Evolutionary conservation across 2,888 invertebrate species (phyloP).

Genomic region (Eilema caniola): DNA sequence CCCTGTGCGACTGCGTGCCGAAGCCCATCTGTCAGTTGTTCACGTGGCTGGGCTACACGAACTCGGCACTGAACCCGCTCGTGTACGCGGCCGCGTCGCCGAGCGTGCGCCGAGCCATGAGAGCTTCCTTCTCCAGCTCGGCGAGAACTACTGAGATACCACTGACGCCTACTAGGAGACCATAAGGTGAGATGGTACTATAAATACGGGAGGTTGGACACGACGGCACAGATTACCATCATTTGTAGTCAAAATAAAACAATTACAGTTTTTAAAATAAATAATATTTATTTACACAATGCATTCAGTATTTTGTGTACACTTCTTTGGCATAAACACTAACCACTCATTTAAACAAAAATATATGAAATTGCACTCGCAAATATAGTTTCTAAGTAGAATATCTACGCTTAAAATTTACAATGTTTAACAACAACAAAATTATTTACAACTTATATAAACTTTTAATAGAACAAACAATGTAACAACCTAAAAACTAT

Average conservation of each 20-base stretch:
- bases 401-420: slow-evolving; percentile 58
- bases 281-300: slow-evolving; percentile 76
- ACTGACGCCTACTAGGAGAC: slow-evolving; percentile 47
- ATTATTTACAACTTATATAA: slow-evolving; percentile 66
- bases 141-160: slow-evolving; percentile 57
- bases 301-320: slow-evolving; percentile 73
- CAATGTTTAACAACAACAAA: slow-evolving; percentile 63
- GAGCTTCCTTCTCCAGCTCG: slow-evolving; percentile 57
- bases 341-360: slow-evolving; percentile 67
- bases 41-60: slow-evolving; percentile 90
- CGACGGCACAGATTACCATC: no score
- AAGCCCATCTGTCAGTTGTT: slow-evolving; percentile 87
- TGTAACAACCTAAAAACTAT: slow-evolving; percentile 57
- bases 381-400: slow-evolving; percentile 70
- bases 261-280: slow-evolving; percentile 34
- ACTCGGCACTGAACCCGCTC: slow-evolving; percentile 89
- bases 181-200: slow-evolving; percentile 26
- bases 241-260: slow-evolving; percentile 11
- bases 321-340: slow-evolving; percentile 83
- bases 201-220: no score
- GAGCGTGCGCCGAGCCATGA: slow-evolving; percentile 71
- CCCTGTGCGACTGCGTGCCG: slow-evolving; percentile 81
- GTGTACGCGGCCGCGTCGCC: slow-evolving; percentile 88
- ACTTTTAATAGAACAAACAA: slow-evolving; percentile 60
- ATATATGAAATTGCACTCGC: slow-evolving; percentile 77